Evolutionary conservation across 2,888 invertebrate species (phyloP), one percentile per base, ranked within the genome.

Genomic region (Caenorhabditis imperialis): DNA sequence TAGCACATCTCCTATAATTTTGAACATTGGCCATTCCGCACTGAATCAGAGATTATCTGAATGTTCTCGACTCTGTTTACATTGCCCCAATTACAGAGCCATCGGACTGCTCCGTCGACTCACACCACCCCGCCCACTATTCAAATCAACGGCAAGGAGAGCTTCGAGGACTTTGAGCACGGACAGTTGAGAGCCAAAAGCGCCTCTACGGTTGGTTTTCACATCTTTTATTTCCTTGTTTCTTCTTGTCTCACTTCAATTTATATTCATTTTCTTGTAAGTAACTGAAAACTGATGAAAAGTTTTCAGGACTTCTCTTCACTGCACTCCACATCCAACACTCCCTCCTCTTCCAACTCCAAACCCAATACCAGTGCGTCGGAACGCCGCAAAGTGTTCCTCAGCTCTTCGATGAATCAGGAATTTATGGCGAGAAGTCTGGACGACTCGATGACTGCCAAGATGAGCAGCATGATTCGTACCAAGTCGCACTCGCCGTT

Each of bases 401-500:
- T 72, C n/a, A 25, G 63, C 12, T 71, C 71, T 16, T 69, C 69
- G 0, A 53, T 33, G 30, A 69, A 60, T 40, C 60, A 69, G 30
- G 60, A 69, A 18, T 53, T 30, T 30, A 60, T 54, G 40, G 69
- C 54, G 25, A 72, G 78, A 48, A 74, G 75, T 61, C 47, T 82
- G 18, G 77, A 78, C 50, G 78, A 78, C 42, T 60, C 67, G 12
- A 70, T 72, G 67, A 63, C 76, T 0, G 76, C 75, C 1, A 81
- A 77, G 37, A 78, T 83, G 81, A 81, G 72, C 42, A 78, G 71
- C 4, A 57, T 83, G 50, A 58, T 69, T 25, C 54, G 83, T 47
- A 74, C 81, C 14, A 75, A 81, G 58, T 71, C 69, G 22, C 76
- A 82, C 69, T 78, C 77, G 8, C 83, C 83, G 8, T 44, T 83